Evolutionary conservation across 2,888 invertebrate species (phyloP).

Genomic region (Antheraea yamamai): DNA sequence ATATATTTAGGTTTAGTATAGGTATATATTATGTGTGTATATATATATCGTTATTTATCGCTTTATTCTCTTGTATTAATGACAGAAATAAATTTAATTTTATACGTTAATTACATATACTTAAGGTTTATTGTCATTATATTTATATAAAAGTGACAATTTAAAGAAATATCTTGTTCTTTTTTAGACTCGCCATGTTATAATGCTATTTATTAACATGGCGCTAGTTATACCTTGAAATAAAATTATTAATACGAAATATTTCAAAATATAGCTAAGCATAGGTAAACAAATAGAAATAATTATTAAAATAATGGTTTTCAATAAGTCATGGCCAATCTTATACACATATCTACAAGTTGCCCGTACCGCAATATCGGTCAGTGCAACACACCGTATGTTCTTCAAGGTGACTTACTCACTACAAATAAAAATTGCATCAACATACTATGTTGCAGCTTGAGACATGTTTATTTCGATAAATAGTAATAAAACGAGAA

Average conservation of each 20-base stretch:
- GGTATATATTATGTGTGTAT: no score
- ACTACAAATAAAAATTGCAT: conserved; percentile 4
- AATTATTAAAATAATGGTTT: background rate
- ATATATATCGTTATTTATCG: background rate
- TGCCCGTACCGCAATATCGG: conserved; percentile 1
- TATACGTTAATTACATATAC: background rate
- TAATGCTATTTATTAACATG: background rate
- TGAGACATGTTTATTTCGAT: background rate
- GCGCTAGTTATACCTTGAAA: background rate
- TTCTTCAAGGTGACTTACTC: conserved; percentile 2
- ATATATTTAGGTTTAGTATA: background rate
- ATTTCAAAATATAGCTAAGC: background rate
- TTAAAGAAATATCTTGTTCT: no score
- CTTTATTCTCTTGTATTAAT: background rate
- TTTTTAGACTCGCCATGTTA: background rate
- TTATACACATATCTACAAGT: background rate
- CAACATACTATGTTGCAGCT: background rate
- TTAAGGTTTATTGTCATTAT: background rate
- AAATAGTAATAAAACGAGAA: background rate
- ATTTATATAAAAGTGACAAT: background rate
- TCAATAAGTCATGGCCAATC: conserved; percentile 9
- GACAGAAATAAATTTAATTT: background rate
- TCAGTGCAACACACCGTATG: conserved; percentile 17
- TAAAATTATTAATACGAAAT: background rate
- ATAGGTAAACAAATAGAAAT: background rate